phyloP scores from a whole-genome alignment of 2,797 vertebrate genomes.

The Todus mexicanus region DNA sequence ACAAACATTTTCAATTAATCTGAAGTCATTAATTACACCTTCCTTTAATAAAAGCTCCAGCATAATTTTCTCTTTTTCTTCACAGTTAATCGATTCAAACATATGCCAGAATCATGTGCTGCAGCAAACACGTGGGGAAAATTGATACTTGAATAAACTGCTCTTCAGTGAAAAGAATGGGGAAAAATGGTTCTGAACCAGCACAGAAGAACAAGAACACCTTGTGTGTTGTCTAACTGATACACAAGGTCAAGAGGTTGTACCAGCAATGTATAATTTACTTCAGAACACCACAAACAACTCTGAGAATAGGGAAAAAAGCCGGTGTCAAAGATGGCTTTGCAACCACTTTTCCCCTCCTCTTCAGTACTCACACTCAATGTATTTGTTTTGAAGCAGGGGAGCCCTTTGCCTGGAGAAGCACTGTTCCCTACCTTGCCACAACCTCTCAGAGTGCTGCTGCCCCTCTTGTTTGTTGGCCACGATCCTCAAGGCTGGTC shows the following conservation, averaged over 20 bases:
- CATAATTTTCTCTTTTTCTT: conserved; percentile 15
- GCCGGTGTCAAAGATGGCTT: background rate
- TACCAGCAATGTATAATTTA: rapidly evolving
- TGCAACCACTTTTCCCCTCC: background rate
- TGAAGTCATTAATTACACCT: conserved; percentile 67
- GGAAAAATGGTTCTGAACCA: background rate
- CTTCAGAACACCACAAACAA: background rate
- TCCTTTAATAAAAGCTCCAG: conserved; percentile 52
- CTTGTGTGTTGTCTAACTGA: rapidly evolving
- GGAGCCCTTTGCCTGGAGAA: background rate
- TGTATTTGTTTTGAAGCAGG: background rate
- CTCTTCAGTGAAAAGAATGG: background rate
- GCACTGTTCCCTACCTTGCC: background rate
- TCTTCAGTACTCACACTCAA: background rate
- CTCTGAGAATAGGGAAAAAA: background rate
- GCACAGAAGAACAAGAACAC: rapidly evolving
- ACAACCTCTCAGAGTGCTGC: rapidly evolving
- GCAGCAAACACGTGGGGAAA: background rate
- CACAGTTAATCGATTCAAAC: conserved; percentile 45
- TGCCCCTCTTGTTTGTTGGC: background rate
- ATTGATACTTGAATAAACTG: background rate
- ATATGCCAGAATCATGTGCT: background rate
- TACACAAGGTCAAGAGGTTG: rapidly evolving
- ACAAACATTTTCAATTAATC: conserved; percentile 68
- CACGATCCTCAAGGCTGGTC: rapidly evolving